These are phyloP conservation scores for Ptychobarbus kaznakovi DNA, from an alignment of 2,797 vertebrate species.

Conservation along the genomic window DNA sequence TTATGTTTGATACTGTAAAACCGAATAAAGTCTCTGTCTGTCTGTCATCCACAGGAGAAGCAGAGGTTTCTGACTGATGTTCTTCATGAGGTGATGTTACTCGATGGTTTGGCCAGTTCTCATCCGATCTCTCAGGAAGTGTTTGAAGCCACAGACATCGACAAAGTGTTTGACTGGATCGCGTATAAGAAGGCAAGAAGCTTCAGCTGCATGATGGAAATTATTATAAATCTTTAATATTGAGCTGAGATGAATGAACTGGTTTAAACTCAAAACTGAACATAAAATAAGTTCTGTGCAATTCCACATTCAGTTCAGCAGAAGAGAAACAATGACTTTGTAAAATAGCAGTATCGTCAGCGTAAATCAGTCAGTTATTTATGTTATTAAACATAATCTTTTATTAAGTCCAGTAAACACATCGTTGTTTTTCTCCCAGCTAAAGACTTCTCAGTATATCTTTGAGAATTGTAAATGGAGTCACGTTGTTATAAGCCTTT, in stretches of 20 bases:
- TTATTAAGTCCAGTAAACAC: slow-evolving; percentile 18
- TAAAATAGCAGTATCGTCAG: background rate
- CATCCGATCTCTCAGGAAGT: slow-evolving; percentile 98
- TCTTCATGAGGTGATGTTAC: slow-evolving; percentile 95
- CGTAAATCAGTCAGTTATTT: background rate
- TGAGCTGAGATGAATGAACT: background rate
- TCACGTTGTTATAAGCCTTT: slow-evolving; percentile 4
- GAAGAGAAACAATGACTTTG: background rate
- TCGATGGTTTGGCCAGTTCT: slow-evolving; percentile 92
- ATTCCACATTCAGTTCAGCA: background rate
- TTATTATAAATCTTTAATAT: background rate
- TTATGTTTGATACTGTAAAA: slow-evolving; percentile 3
- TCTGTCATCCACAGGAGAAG: slow-evolving; percentile 84
- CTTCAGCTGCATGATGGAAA: background rate
- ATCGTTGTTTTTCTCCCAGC: slow-evolving; percentile 23
- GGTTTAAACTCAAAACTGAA: background rate
- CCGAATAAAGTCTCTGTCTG: background rate
- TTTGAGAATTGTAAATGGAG: slow-evolving; percentile 40
- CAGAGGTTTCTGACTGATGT: slow-evolving; percentile 97
- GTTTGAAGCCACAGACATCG: slow-evolving; percentile 90
- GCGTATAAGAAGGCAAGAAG: slow-evolving; percentile 92
- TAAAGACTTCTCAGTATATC: slow-evolving; percentile 25
- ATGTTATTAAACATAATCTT: background rate
- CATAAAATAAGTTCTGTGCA: background rate
- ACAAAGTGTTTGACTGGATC: slow-evolving; percentile 97